Evolutionary conservation across 2,113 vertebrate genomes (phyloP).

Genomic region (Neogobius melanostomus): DNA sequence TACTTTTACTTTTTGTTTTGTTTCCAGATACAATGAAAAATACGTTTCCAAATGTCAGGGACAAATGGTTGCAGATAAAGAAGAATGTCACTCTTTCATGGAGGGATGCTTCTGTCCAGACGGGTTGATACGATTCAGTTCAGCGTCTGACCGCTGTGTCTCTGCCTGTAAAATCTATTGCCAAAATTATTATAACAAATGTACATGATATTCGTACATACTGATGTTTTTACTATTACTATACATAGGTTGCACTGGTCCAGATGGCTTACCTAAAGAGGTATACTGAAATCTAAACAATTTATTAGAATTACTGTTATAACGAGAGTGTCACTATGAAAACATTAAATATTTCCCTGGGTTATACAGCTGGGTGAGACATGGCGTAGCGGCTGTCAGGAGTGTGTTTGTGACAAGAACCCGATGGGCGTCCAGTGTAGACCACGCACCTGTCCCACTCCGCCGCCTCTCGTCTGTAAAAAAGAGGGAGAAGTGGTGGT

Average conservation of each 20-base stretch:
- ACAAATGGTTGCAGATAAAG: background rate
- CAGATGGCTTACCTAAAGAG: slow-evolving; percentile 76
- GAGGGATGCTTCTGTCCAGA: slow-evolving; percentile 89
- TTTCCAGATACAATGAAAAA: slow-evolving; percentile 58
- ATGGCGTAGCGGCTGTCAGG: slow-evolving; percentile 80
- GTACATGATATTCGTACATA: background rate
- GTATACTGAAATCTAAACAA: slow-evolving; percentile 47
- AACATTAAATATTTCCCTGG: slow-evolving; percentile 14
- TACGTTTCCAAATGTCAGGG: slow-evolving; percentile 5
- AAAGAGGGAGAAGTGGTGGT: slow-evolving; percentile 66
- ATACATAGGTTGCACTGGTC: slow-evolving; percentile 79
- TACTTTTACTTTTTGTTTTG: background rate
- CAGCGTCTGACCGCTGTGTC: slow-evolving; percentile 64
- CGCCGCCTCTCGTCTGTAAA: slow-evolving; percentile 48
- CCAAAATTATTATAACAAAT: background rate
- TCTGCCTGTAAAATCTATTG: slow-evolving; percentile 60
- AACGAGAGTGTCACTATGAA: background rate
- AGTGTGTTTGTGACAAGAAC: slow-evolving; percentile 75
- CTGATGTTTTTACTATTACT: slow-evolving; percentile 28
- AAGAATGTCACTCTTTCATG: slow-evolving; percentile 10
- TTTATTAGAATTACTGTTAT: background rate
- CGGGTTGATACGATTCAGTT: slow-evolving; percentile 52
- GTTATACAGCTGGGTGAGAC: slow-evolving; percentile 75
- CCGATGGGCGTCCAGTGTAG: slow-evolving; percentile 65
- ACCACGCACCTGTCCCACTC: slow-evolving; percentile 53